These are phyloP conservation scores for Apus apus DNA, from an alignment of 2,113 vertebrate genomes.

Conservation along the genomic window DNA sequence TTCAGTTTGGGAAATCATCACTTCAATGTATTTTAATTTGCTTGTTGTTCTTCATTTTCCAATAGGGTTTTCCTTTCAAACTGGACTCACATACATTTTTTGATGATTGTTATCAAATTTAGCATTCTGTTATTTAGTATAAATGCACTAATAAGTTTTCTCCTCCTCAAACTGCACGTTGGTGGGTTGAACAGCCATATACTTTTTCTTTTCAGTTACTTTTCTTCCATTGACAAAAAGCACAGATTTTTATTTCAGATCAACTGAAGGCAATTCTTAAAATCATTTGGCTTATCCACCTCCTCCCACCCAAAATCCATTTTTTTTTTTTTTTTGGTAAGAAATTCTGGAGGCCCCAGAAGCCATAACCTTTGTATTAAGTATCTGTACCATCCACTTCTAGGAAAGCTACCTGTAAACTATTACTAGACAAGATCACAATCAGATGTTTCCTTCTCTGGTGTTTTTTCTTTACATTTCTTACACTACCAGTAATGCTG, in stretches of 20 bases:
- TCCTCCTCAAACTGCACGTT: background rate
- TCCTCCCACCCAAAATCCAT: background rate
- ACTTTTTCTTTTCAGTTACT: constrained; percentile 25
- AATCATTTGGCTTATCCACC: background rate
- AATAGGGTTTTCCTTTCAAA: background rate
- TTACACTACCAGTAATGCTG: background rate
- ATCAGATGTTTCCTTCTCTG: background rate
- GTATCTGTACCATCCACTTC: background rate
- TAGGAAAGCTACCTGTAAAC: background rate
- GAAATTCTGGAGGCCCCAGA: background rate
- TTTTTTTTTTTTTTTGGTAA: background rate
- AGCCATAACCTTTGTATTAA: background rate
- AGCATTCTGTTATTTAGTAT: background rate
- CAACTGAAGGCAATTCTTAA: background rate
- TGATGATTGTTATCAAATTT: background rate
- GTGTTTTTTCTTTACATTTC: background rate
- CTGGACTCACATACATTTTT: background rate
- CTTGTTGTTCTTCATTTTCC: background rate
- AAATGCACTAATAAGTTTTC: background rate
- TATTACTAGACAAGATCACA: background rate
- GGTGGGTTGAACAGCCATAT: background rate
- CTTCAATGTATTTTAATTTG: background rate
- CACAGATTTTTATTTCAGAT: background rate
- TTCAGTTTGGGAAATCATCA: background rate
- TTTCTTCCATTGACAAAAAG: constrained; percentile 22